Evolutionary conservation across 1,140 invertebrate species (phyloP), one percentile per base, ranked within the genome.

Genomic region (Copidosoma floridanum): DNA sequence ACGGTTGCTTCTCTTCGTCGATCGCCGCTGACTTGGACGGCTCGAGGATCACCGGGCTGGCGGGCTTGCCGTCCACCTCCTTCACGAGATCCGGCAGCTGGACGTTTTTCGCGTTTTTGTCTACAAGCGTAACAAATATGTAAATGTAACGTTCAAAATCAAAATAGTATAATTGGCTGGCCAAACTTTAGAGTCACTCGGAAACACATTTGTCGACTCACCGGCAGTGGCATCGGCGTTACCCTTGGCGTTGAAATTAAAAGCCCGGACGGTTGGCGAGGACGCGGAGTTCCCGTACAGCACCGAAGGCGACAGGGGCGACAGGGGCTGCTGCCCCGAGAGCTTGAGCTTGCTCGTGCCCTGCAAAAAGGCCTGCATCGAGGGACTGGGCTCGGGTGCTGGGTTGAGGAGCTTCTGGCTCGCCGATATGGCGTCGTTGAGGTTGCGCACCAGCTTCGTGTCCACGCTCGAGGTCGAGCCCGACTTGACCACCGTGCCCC

Each of bases 321-420:
- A 76, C 3, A 72, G 57, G 2, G 71, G 58, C 32, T 70, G 71
- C 27, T 68, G 65, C 43, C 72, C 8, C 3, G 68, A 50, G n/a
- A n/a, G n/a, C 21, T 70, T 71, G 5, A 84, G 57, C 47, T 82
- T 84, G 16, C 75, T 79, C 0, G 82, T 78, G 6, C 80, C 81
- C 61, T 85, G 81, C 1, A 88, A 72, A 68, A 90, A 89, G 2
- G 85, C 86, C 67, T 89, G 86, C 88, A 91, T 90, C 18, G 86
- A 85, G 2, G 88, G 84, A 72, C 87, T 89, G 7, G 89, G 87
- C 61, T 88, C 85, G 0, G 88, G 82, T 0, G 91, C 89, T 0
- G 91, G 90, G 75, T 93, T 89, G 32, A 95, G 71, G 57, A 94
- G 76, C 69, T 94, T 94, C 70, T 95, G 93, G 66, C 92, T 89